Evolutionary conservation across 2,113 vertebrate genomes (phyloP), one percentile per base, ranked within the genome.

Genomic region (Megaleporinus macrocephalus): DNA sequence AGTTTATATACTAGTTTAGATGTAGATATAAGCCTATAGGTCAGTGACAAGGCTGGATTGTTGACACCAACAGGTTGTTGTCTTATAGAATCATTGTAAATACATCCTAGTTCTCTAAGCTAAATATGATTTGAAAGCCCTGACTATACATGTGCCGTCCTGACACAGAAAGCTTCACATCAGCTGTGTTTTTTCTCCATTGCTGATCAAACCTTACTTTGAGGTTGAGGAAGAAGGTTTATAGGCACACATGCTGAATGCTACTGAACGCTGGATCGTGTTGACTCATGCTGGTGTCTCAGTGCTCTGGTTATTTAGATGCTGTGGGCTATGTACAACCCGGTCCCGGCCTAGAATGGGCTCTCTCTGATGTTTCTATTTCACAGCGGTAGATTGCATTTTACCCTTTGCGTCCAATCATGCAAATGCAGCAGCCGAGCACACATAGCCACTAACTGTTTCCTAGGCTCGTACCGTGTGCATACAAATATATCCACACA

Each of bases 301-400:
- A 13, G 73, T 29, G 27, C 47, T 36, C 73, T 57, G 16, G 18
- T 26, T 22, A 36, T 76, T 53, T 62, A 30, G 33, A 76, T 36
- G 27, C 55, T 44, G 30, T 18, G 22, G 33, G 66, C 66, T 75
- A 14, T 57, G 18, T 75, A 29, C 53, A 75, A 24, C 29, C 73
- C 24, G 12, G 36, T 24, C 55, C 59, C 3, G 10, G 13, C 7
- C 26, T 30, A 33, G 51, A 44, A 41, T 36, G 68, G 33, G 10
- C 33, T 71, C 36, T 24, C 44, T 41, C 22, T 47, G 69, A 71
- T 71, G 36, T 71, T 61, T 61, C 57, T 61, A 24, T 61, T 61
- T 61, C 57, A 61, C 57, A 61, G 57, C 13, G 24, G 57, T 10
- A 61, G 57, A 61, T 61, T 61, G 57, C 22, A 61, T 61, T 61